Conservation (phyloP, 2,113 vertebrate genomes). For the Sylvia atricapilla region DNA sequence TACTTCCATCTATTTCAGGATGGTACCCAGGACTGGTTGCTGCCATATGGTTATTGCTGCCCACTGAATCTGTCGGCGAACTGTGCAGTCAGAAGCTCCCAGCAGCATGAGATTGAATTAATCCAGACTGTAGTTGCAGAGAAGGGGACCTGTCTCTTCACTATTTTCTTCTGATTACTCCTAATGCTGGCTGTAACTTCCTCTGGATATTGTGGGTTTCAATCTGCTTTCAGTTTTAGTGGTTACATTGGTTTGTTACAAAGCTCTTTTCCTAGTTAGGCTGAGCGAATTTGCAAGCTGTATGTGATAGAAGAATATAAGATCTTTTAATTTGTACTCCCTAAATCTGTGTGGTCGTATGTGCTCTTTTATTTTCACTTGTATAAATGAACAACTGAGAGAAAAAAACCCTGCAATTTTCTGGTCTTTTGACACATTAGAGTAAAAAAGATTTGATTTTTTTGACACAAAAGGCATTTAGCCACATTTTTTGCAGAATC, state of each 20-base stretch:
- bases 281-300: not conserved
- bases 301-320: not conserved
- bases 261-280: not conserved
- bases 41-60: not conserved
- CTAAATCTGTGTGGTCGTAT: not conserved
- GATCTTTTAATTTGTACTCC: not conserved
- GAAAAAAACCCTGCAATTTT: not conserved
- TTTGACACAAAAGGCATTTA: not conserved
- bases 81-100: not conserved
- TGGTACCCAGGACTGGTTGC: not conserved
- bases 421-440: not conserved
- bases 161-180: not conserved
- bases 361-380: not conserved
- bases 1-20: not conserved
- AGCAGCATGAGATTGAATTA: not conserved
- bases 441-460: not conserved
- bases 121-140: not conserved
- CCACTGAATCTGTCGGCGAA: not conserved
- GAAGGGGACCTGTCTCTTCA: not conserved
- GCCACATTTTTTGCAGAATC: not conserved
- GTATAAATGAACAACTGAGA: not conserved
- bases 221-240: constrained; percentile 43
- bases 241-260: constrained; percentile 1
- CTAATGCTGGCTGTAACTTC: not conserved
- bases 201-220: constrained; percentile 21